Conservation (phyloP, 2,797 vertebrate genomes). For the Artibeus lituratus region DNA sequence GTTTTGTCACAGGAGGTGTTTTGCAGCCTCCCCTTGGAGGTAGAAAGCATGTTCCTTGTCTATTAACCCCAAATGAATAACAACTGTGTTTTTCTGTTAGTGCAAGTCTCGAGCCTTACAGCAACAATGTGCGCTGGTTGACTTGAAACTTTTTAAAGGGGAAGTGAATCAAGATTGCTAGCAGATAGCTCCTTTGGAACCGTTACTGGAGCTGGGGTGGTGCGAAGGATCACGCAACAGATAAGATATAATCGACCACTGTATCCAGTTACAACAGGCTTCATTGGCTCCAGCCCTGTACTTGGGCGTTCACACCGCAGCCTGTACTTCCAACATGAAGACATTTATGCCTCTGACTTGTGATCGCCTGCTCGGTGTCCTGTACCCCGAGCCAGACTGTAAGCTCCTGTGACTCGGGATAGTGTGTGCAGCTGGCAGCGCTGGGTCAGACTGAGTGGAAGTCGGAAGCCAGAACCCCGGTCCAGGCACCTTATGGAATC, state of each 20-base stretch:
- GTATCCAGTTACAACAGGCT: neutral
- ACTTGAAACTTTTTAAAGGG: neutral
- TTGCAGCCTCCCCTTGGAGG: neutral
- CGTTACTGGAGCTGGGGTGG: neutral
- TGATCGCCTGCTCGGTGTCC: neutral
- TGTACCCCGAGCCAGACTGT: neutral
- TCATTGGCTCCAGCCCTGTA: neutral
- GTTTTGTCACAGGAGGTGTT: neutral
- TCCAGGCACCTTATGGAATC: neutral
- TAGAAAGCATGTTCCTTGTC: neutral
- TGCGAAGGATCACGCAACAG: neutral
- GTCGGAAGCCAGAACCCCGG: rapidly evolving
- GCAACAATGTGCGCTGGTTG: neutral
- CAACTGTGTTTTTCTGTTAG: neutral
- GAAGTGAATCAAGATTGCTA: neutral
- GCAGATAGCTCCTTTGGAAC: neutral
- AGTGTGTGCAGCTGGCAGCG: neutral
- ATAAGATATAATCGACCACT: neutral
- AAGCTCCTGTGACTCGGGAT: neutral
- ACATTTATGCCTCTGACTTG: neutral
- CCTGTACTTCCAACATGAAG: neutral
- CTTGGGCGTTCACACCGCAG: neutral
- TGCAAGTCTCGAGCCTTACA: neutral
- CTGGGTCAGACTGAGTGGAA: no score
- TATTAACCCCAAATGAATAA: neutral